phyloP scores from a whole-genome alignment of 2,888 invertebrate species.

The Clusia tigrina region DNA sequence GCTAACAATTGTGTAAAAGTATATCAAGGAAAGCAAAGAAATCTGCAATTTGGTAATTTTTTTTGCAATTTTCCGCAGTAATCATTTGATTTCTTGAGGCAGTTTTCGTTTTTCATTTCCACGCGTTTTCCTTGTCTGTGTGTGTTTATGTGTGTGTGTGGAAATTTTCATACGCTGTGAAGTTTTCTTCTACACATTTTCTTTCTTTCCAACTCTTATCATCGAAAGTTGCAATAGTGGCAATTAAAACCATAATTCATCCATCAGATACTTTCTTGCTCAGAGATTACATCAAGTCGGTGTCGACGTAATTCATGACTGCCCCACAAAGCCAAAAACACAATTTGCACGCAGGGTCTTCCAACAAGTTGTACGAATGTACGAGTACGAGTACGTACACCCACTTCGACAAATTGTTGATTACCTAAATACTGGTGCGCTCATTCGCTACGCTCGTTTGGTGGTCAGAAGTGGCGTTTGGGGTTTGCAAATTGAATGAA shows the following conservation, averaged over 20 bases:
- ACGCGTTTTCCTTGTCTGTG: too few species aligned
- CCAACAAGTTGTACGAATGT: neutral
- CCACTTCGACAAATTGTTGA: too few species aligned
- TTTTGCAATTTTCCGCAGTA: neutral
- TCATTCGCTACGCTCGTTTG: too few species aligned
- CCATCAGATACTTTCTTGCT: neutral
- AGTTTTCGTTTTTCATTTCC: too few species aligned
- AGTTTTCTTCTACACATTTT: neutral
- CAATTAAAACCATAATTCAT: conserved; percentile 3
- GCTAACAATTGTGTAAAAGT: neutral
- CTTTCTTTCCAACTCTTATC: neutral
- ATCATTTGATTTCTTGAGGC: neutral
- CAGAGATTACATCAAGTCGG: neutral
- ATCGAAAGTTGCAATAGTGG: neutral
- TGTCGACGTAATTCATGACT: neutral
- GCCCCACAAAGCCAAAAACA: conserved; percentile 3
- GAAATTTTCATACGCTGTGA: neutral
- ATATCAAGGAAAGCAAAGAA: neutral
- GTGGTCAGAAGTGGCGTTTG: too few species aligned
- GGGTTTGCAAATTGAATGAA: too few species aligned
- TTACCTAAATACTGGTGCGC: too few species aligned
- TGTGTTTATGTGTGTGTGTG: too few species aligned
- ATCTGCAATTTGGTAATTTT: neutral
- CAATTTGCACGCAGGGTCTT: neutral
- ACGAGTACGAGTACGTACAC: neutral